Percentiles rank a stretch among this genome's conserved stretches.
These are phyloP conservation scores for Chrysina gloriosa DNA, from an alignment of 2,888 invertebrate species.

Conservation along the genomic window DNA sequence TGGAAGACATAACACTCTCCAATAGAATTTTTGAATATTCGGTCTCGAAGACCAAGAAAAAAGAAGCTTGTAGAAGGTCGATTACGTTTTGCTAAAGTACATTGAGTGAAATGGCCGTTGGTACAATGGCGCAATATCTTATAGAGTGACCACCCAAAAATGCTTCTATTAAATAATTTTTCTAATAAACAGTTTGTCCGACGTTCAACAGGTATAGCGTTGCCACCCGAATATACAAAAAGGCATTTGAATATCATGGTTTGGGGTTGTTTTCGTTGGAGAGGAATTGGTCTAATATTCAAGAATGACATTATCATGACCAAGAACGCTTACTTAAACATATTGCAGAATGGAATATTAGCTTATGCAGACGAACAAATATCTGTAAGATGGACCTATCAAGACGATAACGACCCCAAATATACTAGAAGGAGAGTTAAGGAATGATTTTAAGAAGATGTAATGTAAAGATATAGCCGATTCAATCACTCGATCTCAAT, in stretches of 20 bases:
- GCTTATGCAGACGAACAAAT: neutral
- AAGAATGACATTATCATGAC: neutral
- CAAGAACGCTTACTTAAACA: neutral
- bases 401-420: neutral
- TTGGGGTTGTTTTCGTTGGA: neutral
- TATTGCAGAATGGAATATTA: neutral
- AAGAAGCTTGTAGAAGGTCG: neutral
- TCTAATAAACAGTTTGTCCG: neutral
- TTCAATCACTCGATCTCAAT: neutral
- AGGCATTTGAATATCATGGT: neutral
- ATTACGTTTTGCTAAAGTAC: neutral
- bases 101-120: too few relatives aligned
- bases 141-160: neutral
- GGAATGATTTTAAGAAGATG: neutral
- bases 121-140: neutral
- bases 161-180: neutral
- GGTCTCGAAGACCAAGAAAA: too few relatives aligned
- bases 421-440: neutral
- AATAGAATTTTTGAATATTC: too few relatives aligned
- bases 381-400: neutral
- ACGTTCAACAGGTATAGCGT: neutral
- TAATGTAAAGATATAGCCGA: neutral
- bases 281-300: neutral
- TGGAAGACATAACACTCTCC: too few relatives aligned
- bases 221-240: neutral